These are phyloP conservation scores for Pedetes capensis DNA, from an alignment of 2,113 vertebrate genomes.

Conservation along the genomic window DNA sequence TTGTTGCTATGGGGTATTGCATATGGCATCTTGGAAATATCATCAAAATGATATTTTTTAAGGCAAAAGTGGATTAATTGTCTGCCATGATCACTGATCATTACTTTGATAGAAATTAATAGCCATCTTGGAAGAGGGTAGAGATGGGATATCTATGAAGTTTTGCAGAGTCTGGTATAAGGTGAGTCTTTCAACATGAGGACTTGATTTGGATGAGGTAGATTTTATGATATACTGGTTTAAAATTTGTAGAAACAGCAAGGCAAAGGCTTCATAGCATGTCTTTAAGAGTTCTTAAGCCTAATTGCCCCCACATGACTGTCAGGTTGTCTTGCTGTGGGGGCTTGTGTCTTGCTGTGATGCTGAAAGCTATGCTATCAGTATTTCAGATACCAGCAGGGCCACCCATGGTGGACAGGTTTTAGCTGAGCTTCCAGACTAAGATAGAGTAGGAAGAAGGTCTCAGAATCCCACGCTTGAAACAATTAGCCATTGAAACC, in stretches of 20 bases:
- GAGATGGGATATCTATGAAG: neutral
- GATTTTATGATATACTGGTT: neutral
- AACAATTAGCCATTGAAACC: too few species aligned
- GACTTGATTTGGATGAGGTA: neutral
- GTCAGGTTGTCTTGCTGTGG: too few species aligned
- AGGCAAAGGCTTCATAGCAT: neutral
- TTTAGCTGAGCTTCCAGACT: too few species aligned
- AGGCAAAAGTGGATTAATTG: neutral
- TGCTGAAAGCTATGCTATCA: too few species aligned
- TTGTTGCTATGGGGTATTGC: neutral
- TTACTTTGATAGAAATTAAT: neutral
- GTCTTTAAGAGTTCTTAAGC: neutral
- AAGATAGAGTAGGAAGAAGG: too few species aligned
- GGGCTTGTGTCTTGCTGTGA: too few species aligned
- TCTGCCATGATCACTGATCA: neutral
- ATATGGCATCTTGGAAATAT: neutral
- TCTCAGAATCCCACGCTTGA: too few species aligned
- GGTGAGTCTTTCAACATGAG: neutral
- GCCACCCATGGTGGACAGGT: too few species aligned
- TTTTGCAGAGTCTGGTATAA: neutral
- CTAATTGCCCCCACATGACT: too few species aligned
- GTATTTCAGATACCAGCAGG: too few species aligned
- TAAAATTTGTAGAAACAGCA: neutral
- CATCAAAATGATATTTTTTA: neutral
- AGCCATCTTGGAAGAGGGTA: neutral